Evolutionary conservation across 2,888 invertebrate genomes (phyloP), one percentile per base, ranked within the genome.

Genomic region (Pegoplata infirma): DNA sequence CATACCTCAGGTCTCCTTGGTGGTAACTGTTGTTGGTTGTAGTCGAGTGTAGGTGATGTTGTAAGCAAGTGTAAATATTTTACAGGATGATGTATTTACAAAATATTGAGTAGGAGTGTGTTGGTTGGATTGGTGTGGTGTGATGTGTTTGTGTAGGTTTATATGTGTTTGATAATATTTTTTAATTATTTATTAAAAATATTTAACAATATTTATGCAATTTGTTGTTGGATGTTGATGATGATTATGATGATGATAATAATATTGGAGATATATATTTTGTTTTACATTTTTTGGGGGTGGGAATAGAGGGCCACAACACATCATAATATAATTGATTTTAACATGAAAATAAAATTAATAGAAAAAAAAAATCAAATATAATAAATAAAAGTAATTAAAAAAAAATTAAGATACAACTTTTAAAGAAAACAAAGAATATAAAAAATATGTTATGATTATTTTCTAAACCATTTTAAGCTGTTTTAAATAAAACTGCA

Each of bases 1-100:
- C 95, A 92, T 94, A 96, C 96, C 95, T 96, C 96, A 88, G 96
- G 96, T 92, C 94, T 95, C 92, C 95, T 93, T 90, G 95, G 94
- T 90, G 95, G 95, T 92, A 94, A 93, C 95, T 95, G 92, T 72
- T 32, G 32, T 32, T 32, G 28, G 32, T 32, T 40, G 36, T 40
- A n/a, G n/a, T 40, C 36, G 36, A 40, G 44, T 66, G 47, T 64
- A 28, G 63, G 36, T 40, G 21, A 58, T 49, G 25, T 44, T 32
- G n/a, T n/a, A n/a, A n/a, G n/a, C n/a, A 16, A 25, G 4, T 55
- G 23, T 32, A 68, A 40, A 49, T 49, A 16, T 61, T 61, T 68
- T 49, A 47, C 47, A 75, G 40, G 47, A 63, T 51, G 28, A 40
- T 10, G 8, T 32, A 32, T n/a, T n/a, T 32, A 32, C 32, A 32